Evolutionary conservation across 2,113 vertebrate species (phyloP).

Genomic region (Hypomesus transpacificus): DNA sequence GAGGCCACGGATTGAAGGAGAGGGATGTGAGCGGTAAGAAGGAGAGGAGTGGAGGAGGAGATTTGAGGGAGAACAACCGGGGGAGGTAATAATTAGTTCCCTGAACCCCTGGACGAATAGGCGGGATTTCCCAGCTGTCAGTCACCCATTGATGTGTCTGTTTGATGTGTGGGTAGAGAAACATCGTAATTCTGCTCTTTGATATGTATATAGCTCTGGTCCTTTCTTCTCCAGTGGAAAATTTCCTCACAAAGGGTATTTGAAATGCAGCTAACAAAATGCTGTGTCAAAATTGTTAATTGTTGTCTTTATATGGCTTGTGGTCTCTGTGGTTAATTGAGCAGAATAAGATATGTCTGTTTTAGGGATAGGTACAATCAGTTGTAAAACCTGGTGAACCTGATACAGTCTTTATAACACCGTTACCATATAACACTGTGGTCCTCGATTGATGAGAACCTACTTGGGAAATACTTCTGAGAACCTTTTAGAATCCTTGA

Average conservation of each 20-base stretch:
- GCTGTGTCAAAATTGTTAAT: too few relatives aligned
- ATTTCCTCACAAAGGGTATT: not conserved
- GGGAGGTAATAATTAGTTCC: not conserved
- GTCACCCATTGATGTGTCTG: not conserved
- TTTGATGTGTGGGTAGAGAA: not conserved
- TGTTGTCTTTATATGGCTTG: too few relatives aligned
- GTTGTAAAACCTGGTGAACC: too few relatives aligned
- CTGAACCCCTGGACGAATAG: not conserved
- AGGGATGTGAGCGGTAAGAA: conserved; percentile 2
- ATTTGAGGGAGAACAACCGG: not conserved
- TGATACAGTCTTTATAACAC: too few relatives aligned
- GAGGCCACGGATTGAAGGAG: not conserved
- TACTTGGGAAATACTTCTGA: too few relatives aligned
- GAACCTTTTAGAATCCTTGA: too few relatives aligned
- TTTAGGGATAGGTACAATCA: too few relatives aligned
- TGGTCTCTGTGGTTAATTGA: too few relatives aligned
- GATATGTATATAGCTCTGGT: not conserved
- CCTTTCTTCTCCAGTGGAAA: not conserved
- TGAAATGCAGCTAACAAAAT: too few relatives aligned
- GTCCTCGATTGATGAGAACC: too few relatives aligned
- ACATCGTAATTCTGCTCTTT: not conserved
- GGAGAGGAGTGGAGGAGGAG: not conserved
- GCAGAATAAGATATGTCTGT: too few relatives aligned
- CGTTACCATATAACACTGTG: too few relatives aligned
- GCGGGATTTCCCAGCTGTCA: not conserved